A percentile compares a stretch with the other conserved stretches of the same genome.
Evolutionary conservation across 2,888 invertebrate species (phyloP).

Genomic region (Caenorhabditis sp.): DNA sequence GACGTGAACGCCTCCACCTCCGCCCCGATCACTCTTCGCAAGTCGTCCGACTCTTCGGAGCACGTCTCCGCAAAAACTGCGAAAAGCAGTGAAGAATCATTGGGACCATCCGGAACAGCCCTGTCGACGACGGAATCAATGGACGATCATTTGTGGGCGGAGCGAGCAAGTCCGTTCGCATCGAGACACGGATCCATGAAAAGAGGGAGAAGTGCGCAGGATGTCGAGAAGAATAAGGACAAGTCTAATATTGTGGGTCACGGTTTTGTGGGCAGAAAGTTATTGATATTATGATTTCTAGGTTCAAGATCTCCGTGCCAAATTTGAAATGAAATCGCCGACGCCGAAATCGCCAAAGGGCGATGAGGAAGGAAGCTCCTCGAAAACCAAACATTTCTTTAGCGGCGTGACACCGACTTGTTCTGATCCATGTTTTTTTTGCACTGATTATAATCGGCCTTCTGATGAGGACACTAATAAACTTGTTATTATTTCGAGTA

Average conservation of each 20-base stretch:
- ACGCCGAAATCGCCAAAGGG: constrained; percentile 39
- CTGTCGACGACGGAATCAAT: constrained; percentile 39
- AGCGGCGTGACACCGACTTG: no score
- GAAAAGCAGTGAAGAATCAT: constrained; percentile 37
- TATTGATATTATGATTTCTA: no score
- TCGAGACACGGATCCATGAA: constrained; percentile 45
- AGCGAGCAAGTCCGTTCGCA: constrained; percentile 39
- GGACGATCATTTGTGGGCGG: constrained; percentile 45
- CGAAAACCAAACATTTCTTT: constrained; percentile 24
- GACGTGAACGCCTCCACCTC: constrained; percentile 17
- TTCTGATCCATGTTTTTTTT: no score
- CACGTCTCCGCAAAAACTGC: constrained; percentile 26
- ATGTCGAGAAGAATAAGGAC: constrained; percentile 33
- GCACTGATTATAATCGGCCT: no score
- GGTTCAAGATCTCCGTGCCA: constrained; percentile 53
- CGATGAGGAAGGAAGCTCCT: constrained; percentile 27
- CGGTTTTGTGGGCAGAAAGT: no score
- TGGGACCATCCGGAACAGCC: constrained; percentile 18
- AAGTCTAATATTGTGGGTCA: constrained; percentile 46
- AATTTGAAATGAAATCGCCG: constrained; percentile 45
- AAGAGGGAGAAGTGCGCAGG: constrained; percentile 10
- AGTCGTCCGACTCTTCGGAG: constrained; percentile 45
- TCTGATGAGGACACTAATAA: no score
- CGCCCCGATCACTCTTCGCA: constrained; percentile 53
- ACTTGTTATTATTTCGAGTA: constrained; percentile 8